phyloP scores from a whole-genome alignment of 2,113 vertebrate genomes.

The Mesocricetus auratus region DNA sequence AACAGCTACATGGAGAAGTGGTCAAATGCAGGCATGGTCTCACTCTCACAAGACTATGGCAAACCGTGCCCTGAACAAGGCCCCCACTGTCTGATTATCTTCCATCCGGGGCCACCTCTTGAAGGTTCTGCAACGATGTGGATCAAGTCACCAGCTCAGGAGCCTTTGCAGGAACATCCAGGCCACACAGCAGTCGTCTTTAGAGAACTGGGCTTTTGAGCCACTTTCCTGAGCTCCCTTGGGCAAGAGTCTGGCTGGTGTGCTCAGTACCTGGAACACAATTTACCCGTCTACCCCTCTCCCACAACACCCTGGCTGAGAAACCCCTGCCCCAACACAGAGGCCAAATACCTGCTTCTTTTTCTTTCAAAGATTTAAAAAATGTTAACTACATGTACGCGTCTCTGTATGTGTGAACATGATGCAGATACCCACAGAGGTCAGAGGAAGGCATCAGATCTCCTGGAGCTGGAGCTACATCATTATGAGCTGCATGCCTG shows the following conservation, averaged over 20 bases:
- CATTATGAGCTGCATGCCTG: not conserved
- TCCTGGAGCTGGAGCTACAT: too few relatives aligned
- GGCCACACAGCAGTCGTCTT: not conserved
- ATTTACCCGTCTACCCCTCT: not conserved
- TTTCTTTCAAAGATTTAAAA: not conserved
- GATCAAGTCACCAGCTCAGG: not conserved
- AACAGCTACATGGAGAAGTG: not conserved
- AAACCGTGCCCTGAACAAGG: not conserved
- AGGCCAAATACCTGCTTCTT: not conserved
- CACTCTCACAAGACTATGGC: not conserved
- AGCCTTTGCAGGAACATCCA: not conserved
- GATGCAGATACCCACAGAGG: not conserved
- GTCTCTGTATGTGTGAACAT: not conserved
- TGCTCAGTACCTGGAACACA: not conserved
- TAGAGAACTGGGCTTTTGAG: not conserved
- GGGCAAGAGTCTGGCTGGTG: not conserved
- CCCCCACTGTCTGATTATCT: not conserved
- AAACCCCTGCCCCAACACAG: slow-evolving; percentile 25
- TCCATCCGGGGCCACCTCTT: too few relatives aligned
- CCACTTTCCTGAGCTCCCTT: not conserved
- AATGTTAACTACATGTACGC: not conserved
- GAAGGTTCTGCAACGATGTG: not conserved
- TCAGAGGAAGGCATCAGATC: not conserved
- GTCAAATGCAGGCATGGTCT: not conserved
- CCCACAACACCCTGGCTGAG: not conserved